These are phyloP conservation scores for Anoplopoma fimbria DNA, from an alignment of 2,113 vertebrate species.

Conservation along the genomic window DNA sequence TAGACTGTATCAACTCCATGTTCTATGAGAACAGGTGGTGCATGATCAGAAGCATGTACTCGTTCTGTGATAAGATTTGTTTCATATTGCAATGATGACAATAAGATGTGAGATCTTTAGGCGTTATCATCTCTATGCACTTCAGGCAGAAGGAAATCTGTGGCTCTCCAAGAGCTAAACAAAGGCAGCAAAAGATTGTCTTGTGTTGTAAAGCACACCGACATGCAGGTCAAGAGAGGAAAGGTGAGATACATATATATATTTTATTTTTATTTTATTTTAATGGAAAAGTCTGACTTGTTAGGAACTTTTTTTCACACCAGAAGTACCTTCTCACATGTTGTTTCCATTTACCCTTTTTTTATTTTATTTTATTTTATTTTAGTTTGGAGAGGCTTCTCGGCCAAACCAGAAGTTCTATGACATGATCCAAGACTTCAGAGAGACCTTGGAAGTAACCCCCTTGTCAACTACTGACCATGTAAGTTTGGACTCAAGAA, in stretches of 20 bases:
- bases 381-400: constrained; percentile 87
- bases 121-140: neutral
- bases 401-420: constrained; percentile 95
- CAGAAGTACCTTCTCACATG: neutral
- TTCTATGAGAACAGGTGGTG: neutral
- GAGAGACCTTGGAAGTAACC: constrained; percentile 87
- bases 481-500: constrained; percentile 78
- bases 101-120: neutral
- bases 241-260: constrained; percentile 86
- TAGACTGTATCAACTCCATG: neutral
- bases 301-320: neutral
- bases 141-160: constrained; percentile 87
- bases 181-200: constrained; percentile 90
- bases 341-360: neutral
- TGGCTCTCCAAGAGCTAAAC: constrained; percentile 84
- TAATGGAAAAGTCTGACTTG: neutral
- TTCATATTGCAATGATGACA: neutral
- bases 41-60: neutral
- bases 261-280: neutral
- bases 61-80: neutral
- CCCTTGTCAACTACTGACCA: constrained; percentile 84
- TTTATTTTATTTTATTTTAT: too few species aligned
- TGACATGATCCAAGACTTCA: constrained; percentile 93
- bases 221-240: constrained; percentile 86
- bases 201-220: constrained; percentile 83